Percentiles rank a stretch among this genome's conserved stretches.
Conservation (phyloP, 2,888 invertebrate genomes). For the Cataglyphis rosenhaueri region DNA sequence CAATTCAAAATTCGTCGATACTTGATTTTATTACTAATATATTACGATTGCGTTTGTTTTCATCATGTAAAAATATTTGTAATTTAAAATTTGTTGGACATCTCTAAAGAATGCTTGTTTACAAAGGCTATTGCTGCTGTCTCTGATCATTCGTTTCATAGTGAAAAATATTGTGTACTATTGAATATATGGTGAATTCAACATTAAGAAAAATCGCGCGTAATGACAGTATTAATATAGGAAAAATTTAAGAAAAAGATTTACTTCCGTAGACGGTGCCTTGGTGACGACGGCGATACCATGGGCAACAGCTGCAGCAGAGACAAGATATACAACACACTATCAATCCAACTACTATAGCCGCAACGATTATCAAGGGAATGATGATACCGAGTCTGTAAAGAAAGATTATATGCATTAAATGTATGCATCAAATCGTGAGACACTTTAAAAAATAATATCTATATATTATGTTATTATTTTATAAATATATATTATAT, state of each 20-base stretch:
- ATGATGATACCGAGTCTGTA: conserved; percentile 70
- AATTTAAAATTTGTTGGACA: not conserved
- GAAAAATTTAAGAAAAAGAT: conserved; percentile 55
- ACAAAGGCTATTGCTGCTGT: conserved; percentile 27
- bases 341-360: conserved; percentile 68
- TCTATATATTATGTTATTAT: no score
- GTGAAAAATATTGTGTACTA: not conserved
- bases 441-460: no score
- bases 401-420: conserved; percentile 38
- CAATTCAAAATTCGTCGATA: conserved; percentile 27
- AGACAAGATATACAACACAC: conserved; percentile 79
- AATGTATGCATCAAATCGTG: not conserved
- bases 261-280: conserved; percentile 83
- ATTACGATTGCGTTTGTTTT: not conserved
- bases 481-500: not conserved
- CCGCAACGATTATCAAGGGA: conserved; percentile 59
- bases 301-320: conserved; percentile 82
- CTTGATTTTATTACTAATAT: not conserved
- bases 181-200: not conserved
- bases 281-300: conserved; percentile 80
- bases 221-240: not conserved
- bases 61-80: not conserved
- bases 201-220: not conserved
- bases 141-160: conserved; percentile 23
- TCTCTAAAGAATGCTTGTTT: not conserved